Evolutionary conservation across 2,113 vertebrate genomes (phyloP).

Genomic region (Neolamprologus kungweensis): DNA sequence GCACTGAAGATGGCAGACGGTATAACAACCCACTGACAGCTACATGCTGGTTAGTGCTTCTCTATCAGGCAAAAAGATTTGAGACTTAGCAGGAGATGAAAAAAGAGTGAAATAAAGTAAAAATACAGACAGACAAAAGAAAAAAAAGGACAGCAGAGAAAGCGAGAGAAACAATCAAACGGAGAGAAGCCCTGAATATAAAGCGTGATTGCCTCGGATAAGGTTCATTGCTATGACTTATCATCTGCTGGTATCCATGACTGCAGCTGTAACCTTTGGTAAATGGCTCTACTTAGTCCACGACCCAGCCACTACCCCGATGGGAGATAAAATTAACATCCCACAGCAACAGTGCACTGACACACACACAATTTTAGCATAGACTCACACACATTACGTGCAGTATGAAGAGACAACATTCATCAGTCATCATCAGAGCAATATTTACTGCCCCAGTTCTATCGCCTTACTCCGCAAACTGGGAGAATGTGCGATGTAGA

Average conservation of each 20-base stretch:
- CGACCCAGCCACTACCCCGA: constrained; percentile 26
- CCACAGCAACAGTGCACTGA: constrained; percentile 6
- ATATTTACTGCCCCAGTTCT: constrained; percentile 5
- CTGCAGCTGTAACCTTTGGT: constrained; percentile 57
- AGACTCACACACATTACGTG: neutral
- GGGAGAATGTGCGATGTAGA: constrained; percentile 16
- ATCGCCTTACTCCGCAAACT: neutral
- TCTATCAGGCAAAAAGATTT: neutral
- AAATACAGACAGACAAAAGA: neutral
- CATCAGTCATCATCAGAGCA: neutral
- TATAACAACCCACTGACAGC: neutral
- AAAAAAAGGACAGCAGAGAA: neutral
- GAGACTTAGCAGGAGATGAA: neutral
- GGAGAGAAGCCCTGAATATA: neutral
- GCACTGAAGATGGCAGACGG: neutral
- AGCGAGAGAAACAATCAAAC: neutral
- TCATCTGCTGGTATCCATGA: constrained; percentile 45
- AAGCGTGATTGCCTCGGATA: constrained; percentile 14
- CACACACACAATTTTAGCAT: neutral
- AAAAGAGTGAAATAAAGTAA: neutral
- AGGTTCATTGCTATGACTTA: constrained; percentile 55
- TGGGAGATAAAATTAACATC: constrained; percentile 54
- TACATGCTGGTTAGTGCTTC: constrained; percentile 19
- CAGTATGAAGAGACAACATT: neutral
- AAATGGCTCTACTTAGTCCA: constrained; percentile 59